Percentiles rank a stretch among this genome's conserved stretches.
phyloP scores from a whole-genome alignment of 2,888 invertebrate species.

The Drosophila borborema region DNA sequence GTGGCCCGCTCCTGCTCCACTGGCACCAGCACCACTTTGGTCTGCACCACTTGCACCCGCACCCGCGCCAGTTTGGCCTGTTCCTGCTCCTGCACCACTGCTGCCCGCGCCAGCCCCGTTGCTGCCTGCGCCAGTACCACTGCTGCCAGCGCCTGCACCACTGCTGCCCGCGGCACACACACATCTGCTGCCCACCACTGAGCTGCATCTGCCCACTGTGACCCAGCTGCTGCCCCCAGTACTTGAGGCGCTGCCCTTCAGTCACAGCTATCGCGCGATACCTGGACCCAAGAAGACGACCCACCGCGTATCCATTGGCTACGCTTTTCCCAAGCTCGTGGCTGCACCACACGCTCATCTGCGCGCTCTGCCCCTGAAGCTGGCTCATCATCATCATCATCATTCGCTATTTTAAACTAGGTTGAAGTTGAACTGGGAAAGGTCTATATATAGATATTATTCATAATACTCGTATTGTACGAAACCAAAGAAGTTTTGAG shows the following conservation, averaged over 20 bases:
- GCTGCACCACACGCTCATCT: conserved; percentile 75
- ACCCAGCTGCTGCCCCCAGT: conserved; percentile 67
- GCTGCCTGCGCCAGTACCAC: conserved; percentile 43
- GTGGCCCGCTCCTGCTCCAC: conserved; percentile 31
- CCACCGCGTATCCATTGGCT: conserved; percentile 82
- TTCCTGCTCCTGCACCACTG: conserved; percentile 26
- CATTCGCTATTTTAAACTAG: conserved; percentile 71
- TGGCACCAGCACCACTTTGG: conserved; percentile 20
- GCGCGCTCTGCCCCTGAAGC: conserved; percentile 72
- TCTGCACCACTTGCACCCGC: conserved; percentile 24
- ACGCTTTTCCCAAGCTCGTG: conserved; percentile 76
- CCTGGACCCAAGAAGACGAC: conserved; percentile 83
- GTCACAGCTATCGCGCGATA: conserved; percentile 79
- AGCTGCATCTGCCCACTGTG: conserved; percentile 59
- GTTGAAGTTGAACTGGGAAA: conserved; percentile 1
- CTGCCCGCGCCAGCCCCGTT: conserved; percentile 31
- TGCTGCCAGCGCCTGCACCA: conserved; percentile 33
- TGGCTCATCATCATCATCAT: conserved; percentile 71
- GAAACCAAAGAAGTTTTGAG: conserved; percentile 54
- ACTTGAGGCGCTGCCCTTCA: conserved; percentile 72
- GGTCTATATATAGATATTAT: conserved; percentile 6
- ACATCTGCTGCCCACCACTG: conserved; percentile 57
- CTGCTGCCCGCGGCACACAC: conserved; percentile 26
- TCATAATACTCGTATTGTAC: conserved; percentile 13
- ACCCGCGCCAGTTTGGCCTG: conserved; percentile 38